Evolutionary conservation across 2,888 invertebrate genomes (phyloP), one percentile per base, ranked within the genome.

Genomic region (Rapana venosa): DNA sequence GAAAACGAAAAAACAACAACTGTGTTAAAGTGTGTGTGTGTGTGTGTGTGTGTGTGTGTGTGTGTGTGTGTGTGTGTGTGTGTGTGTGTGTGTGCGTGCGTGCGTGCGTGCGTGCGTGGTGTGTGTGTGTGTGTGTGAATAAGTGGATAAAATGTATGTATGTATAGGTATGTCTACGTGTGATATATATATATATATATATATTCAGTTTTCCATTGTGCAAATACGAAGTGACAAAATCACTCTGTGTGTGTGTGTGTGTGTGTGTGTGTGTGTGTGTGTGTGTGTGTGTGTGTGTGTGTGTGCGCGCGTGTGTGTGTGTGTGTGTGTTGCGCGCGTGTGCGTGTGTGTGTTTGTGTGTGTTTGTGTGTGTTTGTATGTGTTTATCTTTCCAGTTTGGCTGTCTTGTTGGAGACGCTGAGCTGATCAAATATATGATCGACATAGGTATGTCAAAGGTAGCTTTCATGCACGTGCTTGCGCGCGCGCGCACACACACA

Each of bases 351-450:
- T 74, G 74, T n/a, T 1, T n/a, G 26, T 74, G 11, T 26, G 26
- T n/a, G 20, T 22, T 8, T 74, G 74, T 32, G 32, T 35, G 77
- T 79, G 74, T n/a, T 5, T 74, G 74, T 74, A n/a, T 26, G 26
- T 77, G 70, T 85, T 56, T 89, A 86, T 22, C 35, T 88, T 92
- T 91, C 56, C 92, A 94, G 94, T 93, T 93, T 92, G 92, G 93
- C 36, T 94, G 94, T 90, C 90, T 94, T 1, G 93, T 93, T 92
- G 94, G 94, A 87, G 90, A 93, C 58, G 92, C 90, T 83, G 86
- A 90, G 20, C 91, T 93, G 4, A 92, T 94, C 61, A 90, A 90
- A 17, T 93, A 93, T 89, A 92, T 94, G 91, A 74, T 94, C 1
- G 86, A 89, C 35, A 93, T 92, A 92, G 94, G 94, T 94, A 90